Conservation (phyloP, 2,888 invertebrate species). For the Macaria liturata region DNA sequence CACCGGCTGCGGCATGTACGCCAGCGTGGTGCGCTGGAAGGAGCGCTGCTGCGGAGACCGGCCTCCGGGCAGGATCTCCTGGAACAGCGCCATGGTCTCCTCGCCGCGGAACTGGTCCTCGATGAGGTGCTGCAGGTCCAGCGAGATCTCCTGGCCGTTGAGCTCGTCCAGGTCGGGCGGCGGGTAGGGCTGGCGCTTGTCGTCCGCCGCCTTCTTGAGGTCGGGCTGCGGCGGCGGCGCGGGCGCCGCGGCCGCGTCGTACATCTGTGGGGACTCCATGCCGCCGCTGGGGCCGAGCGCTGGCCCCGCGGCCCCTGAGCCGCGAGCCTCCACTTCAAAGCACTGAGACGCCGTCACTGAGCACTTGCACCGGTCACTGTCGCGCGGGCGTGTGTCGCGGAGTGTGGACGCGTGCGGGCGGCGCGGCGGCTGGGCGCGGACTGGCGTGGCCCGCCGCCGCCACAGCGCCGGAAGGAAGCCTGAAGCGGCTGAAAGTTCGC, state of each 20-base stretch:
- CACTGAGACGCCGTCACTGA: constrained; percentile 73
- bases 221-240: constrained; percentile 85
- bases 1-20: constrained; percentile 96
- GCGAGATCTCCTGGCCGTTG: constrained; percentile 95
- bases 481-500: constrained; percentile 70
- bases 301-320: constrained; percentile 75
- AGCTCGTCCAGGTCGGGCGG: constrained; percentile 94
- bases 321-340: constrained; percentile 80
- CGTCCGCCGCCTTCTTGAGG: constrained; percentile 83
- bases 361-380: constrained; percentile 60
- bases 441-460: constrained; percentile 59
- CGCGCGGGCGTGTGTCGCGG: constrained; percentile 41
- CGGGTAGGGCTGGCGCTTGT: constrained; percentile 88
- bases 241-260: constrained; percentile 87
- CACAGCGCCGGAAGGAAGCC: constrained; percentile 79
- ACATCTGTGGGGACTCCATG: constrained; percentile 95
- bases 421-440: constrained; percentile 63
- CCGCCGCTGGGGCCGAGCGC: constrained; percentile 76
- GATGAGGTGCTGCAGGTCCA: constrained; percentile 95
- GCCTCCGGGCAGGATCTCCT: constrained; percentile 89
- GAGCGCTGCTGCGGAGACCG: constrained; percentile 70
- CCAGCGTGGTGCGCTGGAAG: constrained; percentile 88
- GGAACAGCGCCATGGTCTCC: constrained; percentile 89
- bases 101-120: constrained; percentile 95
- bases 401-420: constrained; percentile 58